Evolutionary conservation across 2,797 vertebrate species (phyloP).

Genomic region (Naso thynnoides): DNA sequence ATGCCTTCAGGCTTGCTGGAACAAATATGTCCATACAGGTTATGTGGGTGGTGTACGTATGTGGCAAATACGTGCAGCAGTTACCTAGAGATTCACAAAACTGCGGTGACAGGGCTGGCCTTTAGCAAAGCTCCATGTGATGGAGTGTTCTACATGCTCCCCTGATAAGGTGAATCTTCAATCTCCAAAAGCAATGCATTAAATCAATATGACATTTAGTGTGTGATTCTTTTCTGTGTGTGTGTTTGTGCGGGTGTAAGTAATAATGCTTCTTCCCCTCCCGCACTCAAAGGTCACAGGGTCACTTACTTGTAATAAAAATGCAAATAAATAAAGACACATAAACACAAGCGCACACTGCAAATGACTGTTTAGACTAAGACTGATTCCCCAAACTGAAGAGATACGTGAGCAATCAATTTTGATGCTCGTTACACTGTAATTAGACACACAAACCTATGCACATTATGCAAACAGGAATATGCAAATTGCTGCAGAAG

Average conservation of each 20-base stretch:
- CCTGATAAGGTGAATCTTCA: slow-evolving; percentile 32
- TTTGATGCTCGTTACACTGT: slow-evolving; percentile 55
- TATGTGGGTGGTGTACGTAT: slow-evolving; percentile 17
- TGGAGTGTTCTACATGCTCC: slow-evolving; percentile 48
- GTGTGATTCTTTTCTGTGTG: slow-evolving; percentile 6
- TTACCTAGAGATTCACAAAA: slow-evolving; percentile 47
- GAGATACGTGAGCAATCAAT: slow-evolving; percentile 51
- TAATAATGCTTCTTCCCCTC: slow-evolving; percentile 8
- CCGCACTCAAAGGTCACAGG: slow-evolving; percentile 40
- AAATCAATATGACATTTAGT: slow-evolving; percentile 21
- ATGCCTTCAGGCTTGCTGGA: neutral
- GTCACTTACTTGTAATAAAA: slow-evolving; percentile 31
- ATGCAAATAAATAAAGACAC: slow-evolving; percentile 20
- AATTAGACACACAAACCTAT: slow-evolving; percentile 64
- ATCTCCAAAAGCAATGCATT: slow-evolving; percentile 41
- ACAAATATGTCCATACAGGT: neutral
- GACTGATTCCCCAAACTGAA: slow-evolving; percentile 19
- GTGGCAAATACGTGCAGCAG: slow-evolving; percentile 29
- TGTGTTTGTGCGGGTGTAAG: neutral
- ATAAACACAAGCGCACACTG: neutral
- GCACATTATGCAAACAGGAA: slow-evolving; percentile 58
- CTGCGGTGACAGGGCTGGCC: slow-evolving; percentile 60
- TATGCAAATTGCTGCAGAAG: slow-evolving; percentile 62
- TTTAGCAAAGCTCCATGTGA: slow-evolving; percentile 62
- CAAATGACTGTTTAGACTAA: slow-evolving; percentile 43